Percentiles rank a stretch among this genome's conserved stretches.
Conservation (phyloP, 2,113 vertebrate species). For the Laterallus jamaicensis region DNA sequence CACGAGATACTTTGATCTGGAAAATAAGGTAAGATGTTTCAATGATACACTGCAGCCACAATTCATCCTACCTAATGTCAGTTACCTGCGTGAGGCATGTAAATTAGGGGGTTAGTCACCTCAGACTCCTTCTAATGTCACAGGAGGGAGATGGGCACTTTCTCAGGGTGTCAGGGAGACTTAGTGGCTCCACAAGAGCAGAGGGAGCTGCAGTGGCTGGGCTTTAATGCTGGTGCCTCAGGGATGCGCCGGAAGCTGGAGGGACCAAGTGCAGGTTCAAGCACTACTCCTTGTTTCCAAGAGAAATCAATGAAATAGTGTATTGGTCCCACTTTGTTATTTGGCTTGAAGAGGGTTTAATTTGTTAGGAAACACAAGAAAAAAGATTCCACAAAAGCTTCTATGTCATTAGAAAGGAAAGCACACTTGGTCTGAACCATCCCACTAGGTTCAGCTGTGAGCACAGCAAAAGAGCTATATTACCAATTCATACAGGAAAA, state of each 20-base stretch:
- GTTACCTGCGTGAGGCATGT: slow-evolving; percentile 4
- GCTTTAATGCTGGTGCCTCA: background rate
- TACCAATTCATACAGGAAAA: background rate
- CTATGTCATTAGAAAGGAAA: background rate
- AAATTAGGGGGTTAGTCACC: slow-evolving; percentile 48
- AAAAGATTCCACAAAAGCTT: background rate
- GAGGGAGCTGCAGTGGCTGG: background rate
- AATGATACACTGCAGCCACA: slow-evolving; percentile 14
- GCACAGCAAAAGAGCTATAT: background rate
- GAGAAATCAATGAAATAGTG: background rate
- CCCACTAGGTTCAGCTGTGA: background rate
- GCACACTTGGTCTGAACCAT: background rate
- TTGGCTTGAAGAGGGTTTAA: rapidly evolving
- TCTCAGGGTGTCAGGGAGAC: background rate
- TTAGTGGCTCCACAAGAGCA: background rate
- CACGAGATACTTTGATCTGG: slow-evolving; percentile 45
- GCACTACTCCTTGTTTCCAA: background rate
- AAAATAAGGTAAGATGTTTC: slow-evolving; percentile 51
- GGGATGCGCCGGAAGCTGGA: rapidly evolving
- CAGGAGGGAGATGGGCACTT: slow-evolving; percentile 23
- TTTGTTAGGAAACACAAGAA: background rate
- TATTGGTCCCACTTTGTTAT: background rate
- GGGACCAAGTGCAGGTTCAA: background rate
- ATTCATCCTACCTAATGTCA: background rate
- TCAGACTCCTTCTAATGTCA: slow-evolving; percentile 14